Percentiles rank a stretch among this genome's conserved stretches.
These are phyloP conservation scores for Hipposideros armiger DNA, from an alignment of 2,113 vertebrate genomes.

Conservation along the genomic window DNA sequence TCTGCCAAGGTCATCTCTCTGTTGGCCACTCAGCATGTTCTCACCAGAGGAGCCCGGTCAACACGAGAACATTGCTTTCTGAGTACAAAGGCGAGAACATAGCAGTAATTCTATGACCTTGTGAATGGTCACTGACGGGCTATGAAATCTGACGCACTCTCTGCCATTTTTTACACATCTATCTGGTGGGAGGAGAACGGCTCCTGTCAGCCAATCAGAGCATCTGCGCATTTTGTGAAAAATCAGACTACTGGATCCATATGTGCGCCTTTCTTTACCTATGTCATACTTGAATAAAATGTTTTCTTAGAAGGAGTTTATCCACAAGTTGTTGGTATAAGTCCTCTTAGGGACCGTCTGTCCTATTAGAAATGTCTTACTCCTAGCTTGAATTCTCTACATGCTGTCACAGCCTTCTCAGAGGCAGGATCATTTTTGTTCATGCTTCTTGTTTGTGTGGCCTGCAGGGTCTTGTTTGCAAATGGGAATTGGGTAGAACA, in stretches of 20 bases:
- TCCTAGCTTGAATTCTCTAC: not conserved
- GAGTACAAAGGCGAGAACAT: not conserved
- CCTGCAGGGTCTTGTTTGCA: not conserved
- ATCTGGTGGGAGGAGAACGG: not conserved
- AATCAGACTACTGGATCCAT: not conserved
- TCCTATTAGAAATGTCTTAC: not conserved
- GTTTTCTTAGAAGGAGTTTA: not conserved
- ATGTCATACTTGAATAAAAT: not conserved
- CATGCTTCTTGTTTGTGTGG: not conserved
- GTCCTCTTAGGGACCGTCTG: not conserved
- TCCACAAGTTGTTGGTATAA: not conserved
- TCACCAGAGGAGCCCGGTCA: not conserved
- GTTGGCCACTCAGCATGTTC: not conserved
- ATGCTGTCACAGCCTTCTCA: not conserved
- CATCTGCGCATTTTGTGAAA: not conserved
- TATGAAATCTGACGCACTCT: not conserved
- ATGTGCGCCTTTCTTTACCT: not conserved
- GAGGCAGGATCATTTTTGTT: not conserved
- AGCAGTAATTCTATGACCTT: too few species aligned
- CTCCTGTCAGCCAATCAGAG: not conserved
- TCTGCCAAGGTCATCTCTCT: not conserved
- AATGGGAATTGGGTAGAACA: not conserved
- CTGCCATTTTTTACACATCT: not conserved
- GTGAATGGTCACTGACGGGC: not conserved
- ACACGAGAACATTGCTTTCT: not conserved